These are phyloP conservation scores for Hydrotaea cyrtoneurina DNA, from an alignment of 2,888 invertebrate species.

Conservation along the genomic window DNA sequence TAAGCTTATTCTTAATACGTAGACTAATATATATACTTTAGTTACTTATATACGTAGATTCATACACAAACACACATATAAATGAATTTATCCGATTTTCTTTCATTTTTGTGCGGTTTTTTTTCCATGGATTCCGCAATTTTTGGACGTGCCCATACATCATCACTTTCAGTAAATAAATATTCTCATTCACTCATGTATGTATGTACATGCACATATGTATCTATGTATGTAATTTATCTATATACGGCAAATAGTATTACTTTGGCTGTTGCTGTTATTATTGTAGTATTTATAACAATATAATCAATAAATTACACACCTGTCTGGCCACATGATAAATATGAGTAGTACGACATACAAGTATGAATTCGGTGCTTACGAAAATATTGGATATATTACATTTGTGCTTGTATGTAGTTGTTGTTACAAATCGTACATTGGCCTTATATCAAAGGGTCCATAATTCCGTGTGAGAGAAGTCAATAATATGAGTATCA, in stretches of 20 bases:
- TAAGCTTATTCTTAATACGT: conserved; percentile 4
- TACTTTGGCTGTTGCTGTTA: conserved; percentile 15
- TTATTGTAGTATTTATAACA: conserved; percentile 70
- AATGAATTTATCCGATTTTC: background rate
- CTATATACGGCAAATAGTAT: background rate
- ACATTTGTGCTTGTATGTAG: too few relatives aligned
- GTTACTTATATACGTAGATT: background rate
- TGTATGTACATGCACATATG: background rate
- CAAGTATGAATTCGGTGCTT: background rate
- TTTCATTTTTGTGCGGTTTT: background rate
- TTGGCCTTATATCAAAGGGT: background rate
- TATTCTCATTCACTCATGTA: too few relatives aligned
- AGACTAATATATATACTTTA: background rate
- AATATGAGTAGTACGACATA: conserved; percentile 36
- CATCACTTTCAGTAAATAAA: too few relatives aligned
- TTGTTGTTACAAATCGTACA: background rate
- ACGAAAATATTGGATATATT: background rate
- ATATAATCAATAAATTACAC: conserved; percentile 80
- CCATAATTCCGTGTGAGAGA: background rate
- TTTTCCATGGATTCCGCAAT: background rate
- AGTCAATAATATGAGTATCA: too few relatives aligned
- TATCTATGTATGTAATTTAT: background rate
- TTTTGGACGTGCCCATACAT: too few relatives aligned
- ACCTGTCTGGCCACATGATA: conserved; percentile 77
- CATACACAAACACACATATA: background rate